phyloP scores from a whole-genome alignment of 2,113 vertebrate species.

The Perognathus longimembris region DNA sequence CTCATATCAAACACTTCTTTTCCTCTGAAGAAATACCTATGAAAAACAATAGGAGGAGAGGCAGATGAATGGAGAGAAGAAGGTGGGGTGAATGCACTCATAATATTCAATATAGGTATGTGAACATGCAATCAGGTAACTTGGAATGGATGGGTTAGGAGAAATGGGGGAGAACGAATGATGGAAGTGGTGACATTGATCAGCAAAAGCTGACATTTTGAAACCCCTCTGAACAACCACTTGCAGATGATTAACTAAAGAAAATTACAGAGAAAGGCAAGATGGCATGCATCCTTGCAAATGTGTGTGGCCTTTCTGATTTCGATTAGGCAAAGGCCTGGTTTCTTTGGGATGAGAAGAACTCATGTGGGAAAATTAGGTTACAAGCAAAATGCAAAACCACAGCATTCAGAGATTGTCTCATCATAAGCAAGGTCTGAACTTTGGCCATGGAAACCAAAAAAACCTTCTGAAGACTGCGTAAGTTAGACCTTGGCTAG shows the following conservation, averaged over 20 bases:
- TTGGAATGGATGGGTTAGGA: no score
- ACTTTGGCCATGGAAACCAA: background rate
- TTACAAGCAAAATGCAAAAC: conserved; percentile 53
- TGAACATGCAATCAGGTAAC: no score
- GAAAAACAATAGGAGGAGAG: no score
- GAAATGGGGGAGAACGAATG: no score
- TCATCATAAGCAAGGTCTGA: conserved; percentile 63
- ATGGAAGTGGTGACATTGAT: no score
- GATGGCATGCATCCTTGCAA: background rate
- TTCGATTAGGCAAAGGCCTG: conserved; percentile 57
- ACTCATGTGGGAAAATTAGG: conserved; percentile 63
- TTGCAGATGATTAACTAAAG: background rate
- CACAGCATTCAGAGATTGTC: conserved; percentile 44
- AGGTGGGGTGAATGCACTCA: no score
- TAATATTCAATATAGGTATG: no score
- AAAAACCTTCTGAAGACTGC: conserved; percentile 50
- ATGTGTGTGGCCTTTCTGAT: conserved; percentile 62
- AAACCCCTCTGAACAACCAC: background rate
- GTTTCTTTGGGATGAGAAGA: conserved; percentile 62
- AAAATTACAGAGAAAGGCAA: background rate
- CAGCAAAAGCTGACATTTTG: no score
- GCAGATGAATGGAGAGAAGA: no score
- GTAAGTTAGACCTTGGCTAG: conserved; percentile 60
- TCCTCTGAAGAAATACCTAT: no score
- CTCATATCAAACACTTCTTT: no score